Evolutionary conservation across 2,888 invertebrate genomes (phyloP).

Genomic region (Byasa hedistus): DNA sequence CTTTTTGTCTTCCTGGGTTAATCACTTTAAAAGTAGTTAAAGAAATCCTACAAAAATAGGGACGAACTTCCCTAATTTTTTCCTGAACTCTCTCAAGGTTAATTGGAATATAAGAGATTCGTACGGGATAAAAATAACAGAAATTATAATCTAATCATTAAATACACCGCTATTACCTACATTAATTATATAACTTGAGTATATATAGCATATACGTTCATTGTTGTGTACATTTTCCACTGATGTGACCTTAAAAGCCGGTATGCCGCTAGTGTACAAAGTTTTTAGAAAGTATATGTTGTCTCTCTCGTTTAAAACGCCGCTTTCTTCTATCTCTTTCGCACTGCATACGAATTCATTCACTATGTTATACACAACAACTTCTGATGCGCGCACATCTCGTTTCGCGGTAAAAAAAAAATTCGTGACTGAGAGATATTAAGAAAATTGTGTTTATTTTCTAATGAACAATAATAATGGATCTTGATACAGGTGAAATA

Average conservation of each 20-base stretch:
- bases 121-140: too few relatives aligned
- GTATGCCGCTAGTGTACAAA: conserved; percentile 46
- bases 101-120: too few relatives aligned
- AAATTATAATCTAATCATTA: too few relatives aligned
- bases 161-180: too few relatives aligned
- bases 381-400: conserved; percentile 42
- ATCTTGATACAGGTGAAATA: not conserved
- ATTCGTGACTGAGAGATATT: not conserved
- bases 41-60: too few relatives aligned
- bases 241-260: conserved; percentile 73
- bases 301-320: conserved; percentile 43
- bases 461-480: conserved; percentile 6
- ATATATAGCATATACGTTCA: too few relatives aligned
- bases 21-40: too few relatives aligned
- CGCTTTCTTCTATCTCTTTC: conserved; percentile 42
- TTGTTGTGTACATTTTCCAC: conserved; percentile 9
- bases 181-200: too few relatives aligned
- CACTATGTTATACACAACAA: conserved; percentile 36
- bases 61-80: not conserved
- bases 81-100: too few relatives aligned
- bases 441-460: not conserved
- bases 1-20: not conserved
- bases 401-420: conserved; percentile 16
- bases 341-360: conserved; percentile 22
- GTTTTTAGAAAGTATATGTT: conserved; percentile 68